Conservation (phyloP, 2,797 vertebrate species). For the Hylomyscus alleni region DNA sequence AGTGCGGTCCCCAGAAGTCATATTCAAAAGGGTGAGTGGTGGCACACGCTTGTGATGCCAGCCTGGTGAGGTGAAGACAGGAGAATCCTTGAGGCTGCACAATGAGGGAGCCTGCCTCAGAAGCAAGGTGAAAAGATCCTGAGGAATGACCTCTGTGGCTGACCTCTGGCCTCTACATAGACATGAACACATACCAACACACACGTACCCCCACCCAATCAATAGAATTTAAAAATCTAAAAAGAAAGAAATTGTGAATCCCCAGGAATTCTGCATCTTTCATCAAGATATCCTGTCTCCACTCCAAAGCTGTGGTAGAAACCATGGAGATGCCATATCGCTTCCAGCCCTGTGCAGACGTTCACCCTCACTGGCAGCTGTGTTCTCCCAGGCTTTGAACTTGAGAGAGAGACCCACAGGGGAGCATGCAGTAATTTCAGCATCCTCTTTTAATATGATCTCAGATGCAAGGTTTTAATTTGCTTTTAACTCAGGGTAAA, state of each 20-base stretch:
- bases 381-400: neutral
- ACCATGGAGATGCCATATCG: neutral
- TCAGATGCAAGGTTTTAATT: conserved; percentile 67
- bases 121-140: neutral
- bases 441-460: conserved; percentile 44
- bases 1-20: neutral
- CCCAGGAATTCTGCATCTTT: neutral
- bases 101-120: neutral
- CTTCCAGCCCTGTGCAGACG: neutral
- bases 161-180: neutral
- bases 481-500: conserved; percentile 65
- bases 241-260: neutral
- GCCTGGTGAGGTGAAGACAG: neutral
- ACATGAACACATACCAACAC: accelerated
- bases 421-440: conserved; percentile 21
- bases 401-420: neutral
- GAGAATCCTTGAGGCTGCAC: neutral
- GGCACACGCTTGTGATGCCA: neutral
- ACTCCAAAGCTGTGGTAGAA: neutral
- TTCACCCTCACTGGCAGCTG: neutral
- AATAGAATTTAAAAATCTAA: neutral
- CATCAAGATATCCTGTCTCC: neutral
- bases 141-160: neutral
- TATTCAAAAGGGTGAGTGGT: neutral
- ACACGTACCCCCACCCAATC: neutral